Conservation (phyloP, 2,797 vertebrate species). For the Orestias chungarensis region DNA sequence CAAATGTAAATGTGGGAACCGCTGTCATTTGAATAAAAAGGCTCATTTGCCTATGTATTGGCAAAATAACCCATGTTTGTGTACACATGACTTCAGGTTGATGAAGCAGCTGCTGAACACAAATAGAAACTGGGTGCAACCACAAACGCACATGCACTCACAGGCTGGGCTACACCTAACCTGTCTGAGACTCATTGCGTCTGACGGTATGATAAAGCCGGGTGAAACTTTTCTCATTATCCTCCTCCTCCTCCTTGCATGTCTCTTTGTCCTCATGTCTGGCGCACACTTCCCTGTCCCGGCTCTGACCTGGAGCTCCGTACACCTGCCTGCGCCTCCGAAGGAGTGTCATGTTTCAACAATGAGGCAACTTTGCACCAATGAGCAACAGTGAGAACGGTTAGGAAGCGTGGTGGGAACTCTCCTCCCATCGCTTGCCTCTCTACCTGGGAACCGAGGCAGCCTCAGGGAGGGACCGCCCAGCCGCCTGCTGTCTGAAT, state of each 20-base stretch:
- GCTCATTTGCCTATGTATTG: slow-evolving; percentile 72
- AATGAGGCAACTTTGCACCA: slow-evolving; percentile 79
- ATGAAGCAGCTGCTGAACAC: slow-evolving; percentile 61
- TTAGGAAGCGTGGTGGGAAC: slow-evolving; percentile 85
- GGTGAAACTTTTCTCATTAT: slow-evolving; percentile 73
- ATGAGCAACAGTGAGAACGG: slow-evolving; percentile 82
- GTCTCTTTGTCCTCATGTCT: slow-evolving; percentile 66
- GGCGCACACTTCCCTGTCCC: slow-evolving; percentile 52
- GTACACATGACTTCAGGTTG: slow-evolving; percentile 60
- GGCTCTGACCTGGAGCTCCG: slow-evolving; percentile 66
- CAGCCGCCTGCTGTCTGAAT: slow-evolving; percentile 71
- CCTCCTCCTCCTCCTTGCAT: slow-evolving; percentile 33
- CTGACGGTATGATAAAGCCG: slow-evolving; percentile 64
- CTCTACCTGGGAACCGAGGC: slow-evolving; percentile 79
- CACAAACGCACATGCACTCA: slow-evolving; percentile 19
- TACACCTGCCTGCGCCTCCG: slow-evolving; percentile 78
- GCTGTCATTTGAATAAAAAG: slow-evolving; percentile 42
- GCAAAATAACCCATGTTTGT: slow-evolving; percentile 71
- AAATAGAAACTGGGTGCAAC: slow-evolving; percentile 26
- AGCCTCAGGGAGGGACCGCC: slow-evolving; percentile 78
- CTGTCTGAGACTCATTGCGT: slow-evolving; percentile 29
- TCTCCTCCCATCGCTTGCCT: slow-evolving; percentile 83
- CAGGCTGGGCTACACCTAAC: slow-evolving; percentile 1
- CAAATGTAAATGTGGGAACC: slow-evolving; percentile 43
- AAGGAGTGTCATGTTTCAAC: slow-evolving; percentile 69